These are phyloP conservation scores for Temnothorax rugatulus DNA, from an alignment of 2,888 invertebrate species.

Conservation along the genomic window DNA sequence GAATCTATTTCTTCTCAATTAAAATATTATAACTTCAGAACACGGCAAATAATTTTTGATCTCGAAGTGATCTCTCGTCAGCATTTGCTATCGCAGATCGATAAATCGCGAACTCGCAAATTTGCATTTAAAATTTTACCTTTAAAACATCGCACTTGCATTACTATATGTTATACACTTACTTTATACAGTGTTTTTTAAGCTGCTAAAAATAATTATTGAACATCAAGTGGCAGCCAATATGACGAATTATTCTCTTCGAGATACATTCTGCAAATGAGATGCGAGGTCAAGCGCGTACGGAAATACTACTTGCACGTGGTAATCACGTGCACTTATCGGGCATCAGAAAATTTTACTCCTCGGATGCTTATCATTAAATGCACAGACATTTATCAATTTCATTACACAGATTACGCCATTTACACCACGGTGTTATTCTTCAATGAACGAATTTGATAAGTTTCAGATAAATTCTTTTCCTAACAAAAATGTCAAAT, in stretches of 20 bases:
- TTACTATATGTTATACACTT: not conserved
- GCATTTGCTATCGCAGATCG: not conserved
- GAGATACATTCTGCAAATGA: not conserved
- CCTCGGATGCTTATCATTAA: not conserved
- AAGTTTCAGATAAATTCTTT: not conserved
- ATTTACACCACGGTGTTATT: not conserved
- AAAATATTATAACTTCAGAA: not conserved
- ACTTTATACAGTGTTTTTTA: not conserved
- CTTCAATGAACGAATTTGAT: not conserved
- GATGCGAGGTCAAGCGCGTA: slow-evolving; percentile 37
- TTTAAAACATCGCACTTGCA: not conserved
- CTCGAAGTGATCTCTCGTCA: not conserved
- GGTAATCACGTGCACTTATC: slow-evolving; percentile 65
- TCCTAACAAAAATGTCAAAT: not conserved
- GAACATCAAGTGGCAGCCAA: not conserved
- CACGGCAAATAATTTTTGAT: no score
- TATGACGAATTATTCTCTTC: not conserved
- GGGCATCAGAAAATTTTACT: slow-evolving; percentile 69
- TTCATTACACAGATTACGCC: not conserved
- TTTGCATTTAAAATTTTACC: not conserved
- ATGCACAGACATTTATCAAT: not conserved
- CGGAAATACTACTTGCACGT: slow-evolving; percentile 53
- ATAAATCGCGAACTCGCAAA: not conserved
- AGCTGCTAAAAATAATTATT: slow-evolving; percentile 4
- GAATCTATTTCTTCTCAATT: no score